Evolutionary conservation across 2,888 invertebrate species (phyloP).

Genomic region (Lithophane semibrunnea): DNA sequence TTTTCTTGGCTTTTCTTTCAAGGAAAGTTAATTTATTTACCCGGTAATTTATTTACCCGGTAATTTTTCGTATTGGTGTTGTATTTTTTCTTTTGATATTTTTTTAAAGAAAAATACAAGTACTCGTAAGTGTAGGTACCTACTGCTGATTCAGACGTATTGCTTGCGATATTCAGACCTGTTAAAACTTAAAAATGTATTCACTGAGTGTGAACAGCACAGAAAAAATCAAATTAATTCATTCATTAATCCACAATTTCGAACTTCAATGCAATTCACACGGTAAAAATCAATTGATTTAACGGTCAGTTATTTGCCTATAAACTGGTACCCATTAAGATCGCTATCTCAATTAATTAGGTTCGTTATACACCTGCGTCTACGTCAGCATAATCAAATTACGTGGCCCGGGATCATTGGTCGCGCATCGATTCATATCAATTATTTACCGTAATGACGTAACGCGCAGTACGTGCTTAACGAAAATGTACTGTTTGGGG

Average conservation of each 20-base stretch:
- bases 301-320: constrained; percentile 28
- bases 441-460: constrained; percentile 59
- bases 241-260: background rate
- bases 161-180: background rate
- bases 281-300: constrained; percentile 19
- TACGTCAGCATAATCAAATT: constrained; percentile 55
- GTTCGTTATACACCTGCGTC: constrained; percentile 33
- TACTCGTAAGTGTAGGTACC: background rate
- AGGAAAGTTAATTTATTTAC: background rate
- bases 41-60: background rate
- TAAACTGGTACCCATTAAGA: constrained; percentile 48
- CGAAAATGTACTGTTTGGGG: constrained; percentile 21
- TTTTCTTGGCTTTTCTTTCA: background rate
- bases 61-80: background rate
- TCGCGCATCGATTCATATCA: constrained; percentile 56
- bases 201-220: background rate
- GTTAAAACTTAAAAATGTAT: background rate
- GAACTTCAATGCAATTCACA: constrained; percentile 3
- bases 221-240: background rate
- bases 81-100: background rate
- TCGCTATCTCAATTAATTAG: constrained; percentile 57
- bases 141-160: background rate
- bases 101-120: background rate
- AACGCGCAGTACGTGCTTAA: constrained; percentile 16
- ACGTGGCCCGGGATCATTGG: constrained; percentile 35